Conservation (phyloP, 2,113 vertebrate genomes). For the Salvelinus fontinalis region DNA sequence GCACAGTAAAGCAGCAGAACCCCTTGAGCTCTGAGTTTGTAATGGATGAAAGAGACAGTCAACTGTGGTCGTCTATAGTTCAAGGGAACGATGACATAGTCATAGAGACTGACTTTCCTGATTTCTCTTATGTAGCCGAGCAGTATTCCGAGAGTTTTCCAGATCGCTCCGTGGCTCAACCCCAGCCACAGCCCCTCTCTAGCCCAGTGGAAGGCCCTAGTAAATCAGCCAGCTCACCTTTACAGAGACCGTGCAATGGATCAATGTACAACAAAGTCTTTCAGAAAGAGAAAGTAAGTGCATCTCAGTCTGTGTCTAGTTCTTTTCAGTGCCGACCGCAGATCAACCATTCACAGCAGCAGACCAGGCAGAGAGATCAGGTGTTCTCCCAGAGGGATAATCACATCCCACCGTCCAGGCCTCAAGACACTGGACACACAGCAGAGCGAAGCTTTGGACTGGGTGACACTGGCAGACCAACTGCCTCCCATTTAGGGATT, state of each 20-base stretch:
- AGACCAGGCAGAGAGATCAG: not conserved
- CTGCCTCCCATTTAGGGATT: not conserved
- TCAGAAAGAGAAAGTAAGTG: not conserved
- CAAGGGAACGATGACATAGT: conserved; percentile 49
- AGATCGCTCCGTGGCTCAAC: conserved; percentile 40
- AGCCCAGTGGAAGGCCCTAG: too few species aligned
- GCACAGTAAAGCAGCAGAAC: conserved; percentile 39
- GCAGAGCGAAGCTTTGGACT: not conserved
- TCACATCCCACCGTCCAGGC: not conserved
- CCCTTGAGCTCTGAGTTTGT: conserved; percentile 46
- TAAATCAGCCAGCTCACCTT: too few species aligned
- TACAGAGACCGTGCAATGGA: not conserved
- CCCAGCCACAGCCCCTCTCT: not conserved
- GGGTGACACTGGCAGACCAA: not conserved
- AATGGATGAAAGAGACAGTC: conserved; percentile 61
- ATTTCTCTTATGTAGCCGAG: conserved; percentile 67
- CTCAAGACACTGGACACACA: not conserved
- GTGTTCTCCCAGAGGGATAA: not conserved
- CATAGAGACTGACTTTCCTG: conserved; percentile 65
- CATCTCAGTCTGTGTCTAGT: not conserved
- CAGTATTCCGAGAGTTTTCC: conserved; percentile 59
- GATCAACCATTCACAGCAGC: not conserved
- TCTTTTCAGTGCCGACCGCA: not conserved
- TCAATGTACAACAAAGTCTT: not conserved
- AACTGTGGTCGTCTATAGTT: conserved; percentile 67